phyloP scores from a whole-genome alignment of 2,888 invertebrate genomes.

The Dorcus hopei region DNA sequence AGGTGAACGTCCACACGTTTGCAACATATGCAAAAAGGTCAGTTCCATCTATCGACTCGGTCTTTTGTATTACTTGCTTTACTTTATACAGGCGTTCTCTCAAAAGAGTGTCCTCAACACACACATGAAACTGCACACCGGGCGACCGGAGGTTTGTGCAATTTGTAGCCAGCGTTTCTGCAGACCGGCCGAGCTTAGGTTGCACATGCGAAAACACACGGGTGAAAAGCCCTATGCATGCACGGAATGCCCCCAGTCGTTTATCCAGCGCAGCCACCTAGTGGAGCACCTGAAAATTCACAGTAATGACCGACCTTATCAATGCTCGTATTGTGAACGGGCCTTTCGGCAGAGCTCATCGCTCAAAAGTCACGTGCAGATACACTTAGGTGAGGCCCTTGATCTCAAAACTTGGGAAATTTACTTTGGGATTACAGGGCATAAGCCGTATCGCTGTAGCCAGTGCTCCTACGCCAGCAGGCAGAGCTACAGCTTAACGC shows the following conservation, averaged over 20 bases:
- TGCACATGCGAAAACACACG: constrained; percentile 44
- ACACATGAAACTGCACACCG: constrained; percentile 42
- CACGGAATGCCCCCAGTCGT: constrained; percentile 37
- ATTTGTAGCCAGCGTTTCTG: constrained; percentile 43
- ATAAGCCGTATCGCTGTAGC: constrained; percentile 40
- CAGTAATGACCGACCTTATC: constrained; percentile 38
- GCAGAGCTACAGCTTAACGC: constrained; percentile 38
- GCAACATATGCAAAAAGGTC: constrained; percentile 40
- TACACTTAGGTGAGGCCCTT: constrained; percentile 36
- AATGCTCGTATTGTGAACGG: constrained; percentile 40
- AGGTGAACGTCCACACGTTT: constrained; percentile 38
- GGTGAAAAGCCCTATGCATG: constrained; percentile 45
- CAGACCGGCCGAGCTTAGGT: constrained; percentile 37
- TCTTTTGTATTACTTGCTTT: not conserved
- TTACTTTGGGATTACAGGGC: constrained; percentile 27
- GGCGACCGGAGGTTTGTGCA: constrained; percentile 38
- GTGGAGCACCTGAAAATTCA: constrained; percentile 42
- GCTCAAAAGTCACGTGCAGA: constrained; percentile 39
- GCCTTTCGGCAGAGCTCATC: constrained; percentile 39
- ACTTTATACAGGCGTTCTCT: constrained; percentile 31
- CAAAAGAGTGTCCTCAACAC: constrained; percentile 41
- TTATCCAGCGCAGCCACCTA: constrained; percentile 42
- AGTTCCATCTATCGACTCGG: not conserved
- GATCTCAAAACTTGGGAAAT: too few relatives aligned
- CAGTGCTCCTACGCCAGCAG: constrained; percentile 41